Percentiles rank a stretch among this genome's conserved stretches.
Evolutionary conservation across 2,113 vertebrate genomes (phyloP).

Genomic region (Rhabdomys dilectus): DNA sequence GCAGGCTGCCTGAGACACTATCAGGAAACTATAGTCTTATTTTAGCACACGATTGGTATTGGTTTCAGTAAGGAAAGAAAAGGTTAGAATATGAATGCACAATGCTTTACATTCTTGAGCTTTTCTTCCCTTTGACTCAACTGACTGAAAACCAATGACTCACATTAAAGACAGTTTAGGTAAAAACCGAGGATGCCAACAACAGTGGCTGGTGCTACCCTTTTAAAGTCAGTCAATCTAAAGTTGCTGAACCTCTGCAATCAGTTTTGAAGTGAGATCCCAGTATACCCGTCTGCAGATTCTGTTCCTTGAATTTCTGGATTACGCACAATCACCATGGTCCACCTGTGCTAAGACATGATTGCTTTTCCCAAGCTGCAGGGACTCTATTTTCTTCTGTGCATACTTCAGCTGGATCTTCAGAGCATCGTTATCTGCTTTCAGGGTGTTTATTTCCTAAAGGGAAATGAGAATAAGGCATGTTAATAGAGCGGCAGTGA

Average conservation of each 20-base stretch:
- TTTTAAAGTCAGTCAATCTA: constrained; percentile 37
- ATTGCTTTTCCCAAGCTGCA: constrained; percentile 88
- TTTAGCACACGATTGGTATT: constrained; percentile 40
- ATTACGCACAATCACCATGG: constrained; percentile 84
- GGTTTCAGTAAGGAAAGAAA: background rate
- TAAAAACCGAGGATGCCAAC: background rate
- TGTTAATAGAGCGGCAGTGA: constrained; percentile 61
- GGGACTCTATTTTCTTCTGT: constrained; percentile 92
- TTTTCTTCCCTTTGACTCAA: constrained; percentile 32
- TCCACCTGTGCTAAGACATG: constrained; percentile 81
- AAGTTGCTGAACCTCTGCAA: constrained; percentile 24
- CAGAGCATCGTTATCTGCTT: constrained; percentile 92
- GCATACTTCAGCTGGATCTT: constrained; percentile 93
- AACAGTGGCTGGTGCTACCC: background rate
- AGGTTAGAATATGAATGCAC: background rate
- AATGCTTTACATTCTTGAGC: background rate
- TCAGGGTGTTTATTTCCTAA: constrained; percentile 93
- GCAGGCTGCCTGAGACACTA: background rate
- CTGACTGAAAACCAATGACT: constrained; percentile 7
- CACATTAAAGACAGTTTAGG: background rate
- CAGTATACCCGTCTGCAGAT: background rate
- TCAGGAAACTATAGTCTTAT: background rate
- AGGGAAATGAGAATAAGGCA: constrained; percentile 64
- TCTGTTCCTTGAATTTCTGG: constrained; percentile 62
- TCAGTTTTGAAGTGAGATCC: constrained; percentile 62